Conservation (phyloP, 1,140 invertebrate species). For the Drosophila sp. region DNA sequence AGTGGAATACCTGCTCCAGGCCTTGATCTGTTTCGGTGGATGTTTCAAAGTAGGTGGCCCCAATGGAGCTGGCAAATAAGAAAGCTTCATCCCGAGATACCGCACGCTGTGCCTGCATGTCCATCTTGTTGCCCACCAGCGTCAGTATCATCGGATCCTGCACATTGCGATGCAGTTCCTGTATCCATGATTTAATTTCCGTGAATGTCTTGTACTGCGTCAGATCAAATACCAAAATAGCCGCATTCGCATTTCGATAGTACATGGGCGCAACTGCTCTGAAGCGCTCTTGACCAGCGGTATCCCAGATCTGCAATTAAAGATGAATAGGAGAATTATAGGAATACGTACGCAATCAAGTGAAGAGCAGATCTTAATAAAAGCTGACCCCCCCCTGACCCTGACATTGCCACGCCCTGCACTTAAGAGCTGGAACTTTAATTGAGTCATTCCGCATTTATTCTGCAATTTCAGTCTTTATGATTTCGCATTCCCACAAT, state of each 20-base stretch:
- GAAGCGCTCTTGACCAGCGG: conserved; percentile 94
- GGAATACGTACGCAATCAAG: conserved; percentile 22
- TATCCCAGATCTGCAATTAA: conserved; percentile 91
- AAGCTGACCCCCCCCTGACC: not conserved
- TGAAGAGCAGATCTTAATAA: conserved; percentile 11
- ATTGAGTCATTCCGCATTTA: conserved; percentile 71
- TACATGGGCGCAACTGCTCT: conserved; percentile 96
- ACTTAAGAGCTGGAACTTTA: conserved; percentile 61
- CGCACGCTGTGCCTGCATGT: conserved; percentile 87
- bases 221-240: conserved; percentile 94
- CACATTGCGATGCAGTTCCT: conserved; percentile 91
- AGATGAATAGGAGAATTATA: conserved; percentile 35
- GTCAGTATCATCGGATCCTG: conserved; percentile 90
- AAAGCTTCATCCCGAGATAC: conserved; percentile 89
- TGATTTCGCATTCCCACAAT: conserved; percentile 62
- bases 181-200: conserved; percentile 92
- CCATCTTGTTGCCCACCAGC: conserved; percentile 94
- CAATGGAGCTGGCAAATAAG: conserved; percentile 92
- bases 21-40: conserved; percentile 91
- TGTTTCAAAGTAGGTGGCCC: conserved; percentile 93
- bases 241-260: conserved; percentile 95
- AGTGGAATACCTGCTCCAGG: conserved; percentile 89
- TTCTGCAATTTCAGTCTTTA: conserved; percentile 69
- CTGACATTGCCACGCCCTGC: not conserved
- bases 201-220: conserved; percentile 90